Conservation (phyloP, 2,888 invertebrate genomes). For the Ernsta delagoae region DNA sequence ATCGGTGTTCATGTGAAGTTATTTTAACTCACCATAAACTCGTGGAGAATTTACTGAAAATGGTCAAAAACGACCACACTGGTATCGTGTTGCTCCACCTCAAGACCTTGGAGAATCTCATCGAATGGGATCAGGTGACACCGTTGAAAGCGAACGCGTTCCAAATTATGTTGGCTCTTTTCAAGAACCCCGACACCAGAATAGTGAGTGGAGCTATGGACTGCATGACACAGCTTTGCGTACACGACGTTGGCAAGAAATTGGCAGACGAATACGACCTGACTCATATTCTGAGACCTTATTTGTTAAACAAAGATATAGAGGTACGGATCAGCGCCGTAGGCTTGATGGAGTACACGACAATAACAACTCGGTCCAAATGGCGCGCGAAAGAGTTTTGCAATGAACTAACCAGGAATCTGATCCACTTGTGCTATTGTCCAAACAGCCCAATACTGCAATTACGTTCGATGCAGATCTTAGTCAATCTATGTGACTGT, state of each 20-base stretch:
- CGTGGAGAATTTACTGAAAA: conserved; percentile 65
- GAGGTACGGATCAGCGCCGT: conserved; percentile 62
- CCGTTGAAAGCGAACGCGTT: conserved; percentile 70
- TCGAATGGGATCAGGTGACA: conserved; percentile 64
- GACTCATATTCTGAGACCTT: conserved; percentile 53
- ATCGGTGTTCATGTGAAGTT: conserved; percentile 59
- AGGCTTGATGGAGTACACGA: conserved; percentile 64
- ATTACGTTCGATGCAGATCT: conserved; percentile 61
- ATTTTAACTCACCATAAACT: conserved; percentile 58
- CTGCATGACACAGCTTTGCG: conserved; percentile 69
- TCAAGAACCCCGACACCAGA: conserved; percentile 54
- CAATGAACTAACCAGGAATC: conserved; percentile 54
- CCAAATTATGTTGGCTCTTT: conserved; percentile 61
- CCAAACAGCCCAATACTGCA: conserved; percentile 65
- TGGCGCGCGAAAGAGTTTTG: conserved; percentile 71
- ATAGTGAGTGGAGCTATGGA: conserved; percentile 67
- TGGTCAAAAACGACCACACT: conserved; percentile 66
- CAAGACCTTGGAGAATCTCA: conserved; percentile 61
- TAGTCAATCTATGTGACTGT: conserved; percentile 74
- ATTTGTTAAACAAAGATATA: conserved; percentile 48
- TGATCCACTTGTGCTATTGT: conserved; percentile 55
- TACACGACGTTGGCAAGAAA: conserved; percentile 64
- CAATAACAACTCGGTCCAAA: conserved; percentile 68
- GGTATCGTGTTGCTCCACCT: conserved; percentile 68
- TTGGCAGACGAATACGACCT: conserved; percentile 69